Evolutionary conservation across 1,140 invertebrate genomes (phyloP).

Genomic region (Pogonomyrmex californicus): DNA sequence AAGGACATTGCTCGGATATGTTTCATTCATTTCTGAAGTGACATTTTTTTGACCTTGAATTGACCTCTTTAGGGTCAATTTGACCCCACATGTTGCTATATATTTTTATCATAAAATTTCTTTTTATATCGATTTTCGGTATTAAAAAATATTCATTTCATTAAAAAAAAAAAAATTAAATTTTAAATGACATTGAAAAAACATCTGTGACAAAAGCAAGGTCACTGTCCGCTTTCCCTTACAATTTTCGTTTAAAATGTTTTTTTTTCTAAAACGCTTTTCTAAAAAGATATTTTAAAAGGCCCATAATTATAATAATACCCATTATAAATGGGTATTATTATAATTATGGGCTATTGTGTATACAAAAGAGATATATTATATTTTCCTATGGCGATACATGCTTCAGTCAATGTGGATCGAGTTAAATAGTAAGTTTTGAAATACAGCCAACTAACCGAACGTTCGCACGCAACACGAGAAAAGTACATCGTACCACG

Average conservation of each 20-base stretch:
- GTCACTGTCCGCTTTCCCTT: too few relatives aligned
- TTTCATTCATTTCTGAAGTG: neutral
- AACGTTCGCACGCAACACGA: neutral
- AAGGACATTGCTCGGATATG: neutral
- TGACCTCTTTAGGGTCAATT: neutral
- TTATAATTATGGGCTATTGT: neutral
- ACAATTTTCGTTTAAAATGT: too few relatives aligned
- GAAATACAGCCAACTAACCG: conserved; percentile 73
- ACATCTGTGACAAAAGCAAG: too few relatives aligned
- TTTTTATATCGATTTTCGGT: too few relatives aligned
- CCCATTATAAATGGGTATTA: too few relatives aligned
- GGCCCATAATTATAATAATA: too few relatives aligned
- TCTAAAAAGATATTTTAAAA: too few relatives aligned
- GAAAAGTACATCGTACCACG: conserved; percentile 23
- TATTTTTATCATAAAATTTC: too few relatives aligned
- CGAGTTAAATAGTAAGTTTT: conserved; percentile 80
- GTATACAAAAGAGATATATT: conserved; percentile 51
- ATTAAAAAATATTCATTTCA: too few relatives aligned
- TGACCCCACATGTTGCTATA: neutral
- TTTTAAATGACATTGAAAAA: too few relatives aligned
- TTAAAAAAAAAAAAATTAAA: too few relatives aligned
- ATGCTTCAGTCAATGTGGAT: conserved; percentile 53
- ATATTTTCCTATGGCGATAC: conserved; percentile 44
- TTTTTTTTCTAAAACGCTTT: too few relatives aligned
- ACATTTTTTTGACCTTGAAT: neutral